phyloP scores from a whole-genome alignment of 2,888 invertebrate genomes.

The Stenodema calcarata region DNA sequence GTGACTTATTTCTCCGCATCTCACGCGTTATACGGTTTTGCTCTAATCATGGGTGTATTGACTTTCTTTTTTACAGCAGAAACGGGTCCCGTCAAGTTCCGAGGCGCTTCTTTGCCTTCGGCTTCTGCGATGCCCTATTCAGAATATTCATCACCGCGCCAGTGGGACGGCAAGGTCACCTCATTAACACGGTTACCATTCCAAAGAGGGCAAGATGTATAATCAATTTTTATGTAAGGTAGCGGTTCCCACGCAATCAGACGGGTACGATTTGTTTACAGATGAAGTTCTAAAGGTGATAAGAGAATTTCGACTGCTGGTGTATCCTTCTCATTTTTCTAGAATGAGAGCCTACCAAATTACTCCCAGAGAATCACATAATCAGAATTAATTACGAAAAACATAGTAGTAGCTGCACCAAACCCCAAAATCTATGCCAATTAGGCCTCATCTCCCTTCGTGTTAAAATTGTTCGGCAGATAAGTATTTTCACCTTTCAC shows the following conservation, averaged over 20 bases:
- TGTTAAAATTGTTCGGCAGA: no score
- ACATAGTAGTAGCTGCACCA: no score
- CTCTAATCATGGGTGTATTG: no score
- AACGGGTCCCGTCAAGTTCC: not conserved
- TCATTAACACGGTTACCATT: conserved; percentile 40
- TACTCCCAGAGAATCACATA: no score
- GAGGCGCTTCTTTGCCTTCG: not conserved
- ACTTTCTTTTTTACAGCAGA: not conserved
- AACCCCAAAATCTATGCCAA: no score
- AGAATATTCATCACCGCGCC: conserved; percentile 9
- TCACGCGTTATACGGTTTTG: no score
- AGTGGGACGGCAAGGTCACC: conserved; percentile 37
- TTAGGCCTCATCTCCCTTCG: no score
- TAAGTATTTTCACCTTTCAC: no score
- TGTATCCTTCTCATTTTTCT: not conserved
- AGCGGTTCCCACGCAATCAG: conserved; percentile 2
- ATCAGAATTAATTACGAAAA: no score
- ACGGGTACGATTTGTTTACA: not conserved
- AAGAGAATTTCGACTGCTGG: not conserved
- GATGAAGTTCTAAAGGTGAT: not conserved
- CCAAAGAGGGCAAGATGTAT: not conserved
- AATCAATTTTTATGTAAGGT: conserved; percentile 10
- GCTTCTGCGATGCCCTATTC: not conserved
- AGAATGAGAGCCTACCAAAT: not conserved
- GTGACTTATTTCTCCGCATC: no score